A percentile compares a stretch with the other conserved stretches of the same genome.
Conservation (phyloP, 2,888 invertebrate species). For the Drosophila borborema region DNA sequence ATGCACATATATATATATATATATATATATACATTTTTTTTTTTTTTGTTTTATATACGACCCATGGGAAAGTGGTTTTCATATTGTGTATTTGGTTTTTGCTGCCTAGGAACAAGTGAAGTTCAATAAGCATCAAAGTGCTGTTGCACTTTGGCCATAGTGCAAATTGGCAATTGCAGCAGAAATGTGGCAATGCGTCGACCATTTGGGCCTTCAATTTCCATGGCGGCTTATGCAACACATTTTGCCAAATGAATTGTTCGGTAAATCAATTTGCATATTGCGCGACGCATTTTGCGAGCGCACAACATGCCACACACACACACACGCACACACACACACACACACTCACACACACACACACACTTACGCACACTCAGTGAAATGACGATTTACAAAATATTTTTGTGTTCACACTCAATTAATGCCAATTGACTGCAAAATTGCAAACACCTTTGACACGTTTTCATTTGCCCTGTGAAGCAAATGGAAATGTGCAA, state of each 20-base stretch:
- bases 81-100: neutral
- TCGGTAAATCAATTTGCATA: conserved; percentile 78
- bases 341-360: conserved; percentile 9
- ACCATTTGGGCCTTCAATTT: conserved; percentile 47
- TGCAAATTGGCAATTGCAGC: conserved; percentile 36
- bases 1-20: too few relatives aligned
- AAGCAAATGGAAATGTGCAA: conserved; percentile 61
- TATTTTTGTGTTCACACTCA: conserved; percentile 81
- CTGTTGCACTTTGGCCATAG: conserved; percentile 25
- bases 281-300: conserved; percentile 73
- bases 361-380: conserved; percentile 25
- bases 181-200: conserved; percentile 44
- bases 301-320: conserved; percentile 33
- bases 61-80: conserved; percentile 1
- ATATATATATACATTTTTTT: neutral
- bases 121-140: conserved; percentile 1
- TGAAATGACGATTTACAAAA: conserved; percentile 72
- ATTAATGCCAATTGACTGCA: conserved; percentile 80
- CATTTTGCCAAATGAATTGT: conserved; percentile 76
- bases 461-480: conserved; percentile 67
- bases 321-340: conserved; percentile 17
- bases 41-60: neutral
- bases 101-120: neutral
- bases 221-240: conserved; percentile 74
- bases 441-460: conserved; percentile 82